phyloP scores from a whole-genome alignment of 2,888 invertebrate species.

The Drosophila paranaensis region DNA sequence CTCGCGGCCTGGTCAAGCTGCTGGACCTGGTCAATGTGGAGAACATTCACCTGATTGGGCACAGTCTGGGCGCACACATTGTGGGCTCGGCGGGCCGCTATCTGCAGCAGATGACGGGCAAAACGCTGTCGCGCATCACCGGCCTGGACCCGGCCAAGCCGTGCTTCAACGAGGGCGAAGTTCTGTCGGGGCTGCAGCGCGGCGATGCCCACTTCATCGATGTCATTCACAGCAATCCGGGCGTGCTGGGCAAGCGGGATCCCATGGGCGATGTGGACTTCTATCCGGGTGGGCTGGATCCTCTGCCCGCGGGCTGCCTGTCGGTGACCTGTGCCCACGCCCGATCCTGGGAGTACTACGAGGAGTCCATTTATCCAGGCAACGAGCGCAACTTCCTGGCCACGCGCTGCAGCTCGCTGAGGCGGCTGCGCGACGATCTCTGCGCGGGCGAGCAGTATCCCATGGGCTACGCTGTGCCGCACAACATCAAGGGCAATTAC shows the following conservation, averaged over 20 bases:
- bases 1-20: slow-evolving; percentile 74
- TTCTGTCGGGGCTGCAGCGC: slow-evolving; percentile 78
- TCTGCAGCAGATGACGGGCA: slow-evolving; percentile 69
- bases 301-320: slow-evolving; percentile 80
- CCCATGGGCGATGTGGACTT: slow-evolving; percentile 84
- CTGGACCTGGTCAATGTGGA: slow-evolving; percentile 71
- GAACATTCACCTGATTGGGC: slow-evolving; percentile 84
- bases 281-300: slow-evolving; percentile 82
- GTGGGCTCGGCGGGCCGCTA: slow-evolving; percentile 82
- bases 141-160: slow-evolving; percentile 84
- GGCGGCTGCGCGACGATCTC: slow-evolving; percentile 64
- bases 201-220: slow-evolving; percentile 84
- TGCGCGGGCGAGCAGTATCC: slow-evolving; percentile 71
- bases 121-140: slow-evolving; percentile 80
- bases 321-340: slow-evolving; percentile 80
- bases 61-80: slow-evolving; percentile 84
- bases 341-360: slow-evolving; percentile 82
- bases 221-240: slow-evolving; percentile 83
- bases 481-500: slow-evolving; percentile 79
- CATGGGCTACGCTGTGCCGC: slow-evolving; percentile 82
- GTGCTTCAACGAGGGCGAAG: slow-evolving; percentile 84
- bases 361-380: slow-evolving; percentile 82
- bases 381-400: slow-evolving; percentile 82
- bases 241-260: slow-evolving; percentile 82
- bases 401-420: slow-evolving; percentile 80